Conservation (phyloP, 2,797 vertebrate species). For the Chelonia mydas region DNA sequence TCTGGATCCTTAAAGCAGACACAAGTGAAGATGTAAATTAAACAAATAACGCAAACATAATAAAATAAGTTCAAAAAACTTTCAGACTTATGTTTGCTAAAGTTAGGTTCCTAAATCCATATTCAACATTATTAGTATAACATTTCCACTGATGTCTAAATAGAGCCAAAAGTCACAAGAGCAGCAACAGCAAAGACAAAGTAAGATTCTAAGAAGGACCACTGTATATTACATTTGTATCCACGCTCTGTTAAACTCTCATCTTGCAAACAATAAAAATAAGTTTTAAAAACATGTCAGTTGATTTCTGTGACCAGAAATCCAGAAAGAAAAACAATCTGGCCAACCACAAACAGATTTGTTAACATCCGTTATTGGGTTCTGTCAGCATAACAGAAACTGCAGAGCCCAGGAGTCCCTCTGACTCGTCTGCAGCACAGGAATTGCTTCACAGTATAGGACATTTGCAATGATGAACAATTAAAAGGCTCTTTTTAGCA, state of each 20-base stretch:
- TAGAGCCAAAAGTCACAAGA: neutral
- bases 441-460: slow-evolving; percentile 55
- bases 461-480: slow-evolving; percentile 9
- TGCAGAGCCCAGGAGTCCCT: slow-evolving; percentile 22
- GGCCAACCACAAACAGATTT: slow-evolving; percentile 41
- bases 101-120: neutral
- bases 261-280: neutral
- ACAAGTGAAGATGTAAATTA: fast-evolving
- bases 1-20: neutral
- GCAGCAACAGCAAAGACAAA: fast-evolving
- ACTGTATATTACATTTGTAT: fast-evolving
- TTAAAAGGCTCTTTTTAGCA: slow-evolving; percentile 33
- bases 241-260: fast-evolving
- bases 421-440: slow-evolving; percentile 27
- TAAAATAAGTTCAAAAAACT: neutral
- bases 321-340: slow-evolving; percentile 38
- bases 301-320: slow-evolving; percentile 49
- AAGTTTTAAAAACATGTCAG: neutral
- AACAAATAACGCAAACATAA: neutral
- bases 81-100: fast-evolving
- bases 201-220: neutral
- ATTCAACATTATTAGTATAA: neutral
- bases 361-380: slow-evolving; percentile 67
- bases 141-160: neutral
- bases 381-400: slow-evolving; percentile 60